A percentile compares a stretch with the other conserved stretches of the same genome.
Conservation (phyloP, 2,888 invertebrate species). For the Ectropis crepuscularia region DNA sequence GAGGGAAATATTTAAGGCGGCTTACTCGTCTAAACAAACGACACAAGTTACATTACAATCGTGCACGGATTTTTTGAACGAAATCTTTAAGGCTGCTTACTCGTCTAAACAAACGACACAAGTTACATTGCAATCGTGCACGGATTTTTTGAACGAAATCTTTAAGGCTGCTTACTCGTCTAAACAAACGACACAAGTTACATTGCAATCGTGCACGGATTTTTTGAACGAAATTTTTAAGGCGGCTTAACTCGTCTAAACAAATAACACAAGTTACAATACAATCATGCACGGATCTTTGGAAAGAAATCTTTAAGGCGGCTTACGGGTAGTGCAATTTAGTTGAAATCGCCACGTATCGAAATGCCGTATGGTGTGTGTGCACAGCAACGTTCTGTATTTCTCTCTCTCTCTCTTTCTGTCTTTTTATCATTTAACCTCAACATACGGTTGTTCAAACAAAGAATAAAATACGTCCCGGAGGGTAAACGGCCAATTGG, state of each 20-base stretch:
- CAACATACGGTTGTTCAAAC: too few relatives aligned
- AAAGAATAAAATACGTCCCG: too few relatives aligned
- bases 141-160: background rate
- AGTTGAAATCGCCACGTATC: too few relatives aligned
- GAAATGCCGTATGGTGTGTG: too few relatives aligned
- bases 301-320: background rate
- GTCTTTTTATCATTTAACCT: too few relatives aligned
- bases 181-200: constrained; percentile 45
- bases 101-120: constrained; percentile 70
- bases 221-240: background rate
- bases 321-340: too few relatives aligned
- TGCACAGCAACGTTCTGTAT: too few relatives aligned
- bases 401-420: too few relatives aligned
- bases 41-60: background rate
- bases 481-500: too few relatives aligned
- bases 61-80: background rate
- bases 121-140: background rate
- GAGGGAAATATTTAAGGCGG: background rate
- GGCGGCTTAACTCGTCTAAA: constrained; percentile 80
- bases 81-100: constrained; percentile 19
- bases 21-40: constrained; percentile 76
- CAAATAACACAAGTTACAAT: constrained; percentile 4
- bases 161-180: constrained; percentile 71
- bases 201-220: background rate
- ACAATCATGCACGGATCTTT: background rate